Evolutionary conservation across 2,113 vertebrate genomes (phyloP), one percentile per base, ranked within the genome.

Genomic region (Epinephelus fuscoguttatus): DNA sequence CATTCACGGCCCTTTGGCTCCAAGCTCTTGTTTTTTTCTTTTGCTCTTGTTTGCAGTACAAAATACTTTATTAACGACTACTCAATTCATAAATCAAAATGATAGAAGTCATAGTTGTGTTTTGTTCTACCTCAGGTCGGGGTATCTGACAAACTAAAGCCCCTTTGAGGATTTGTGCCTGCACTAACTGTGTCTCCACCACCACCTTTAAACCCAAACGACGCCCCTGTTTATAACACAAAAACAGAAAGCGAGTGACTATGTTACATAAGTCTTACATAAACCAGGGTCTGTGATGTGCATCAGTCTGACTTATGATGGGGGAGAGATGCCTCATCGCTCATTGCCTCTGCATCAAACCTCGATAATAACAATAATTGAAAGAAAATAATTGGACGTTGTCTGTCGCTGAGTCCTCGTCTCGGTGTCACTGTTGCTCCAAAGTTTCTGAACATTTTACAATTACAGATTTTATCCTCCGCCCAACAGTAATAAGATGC

Each of bases 221-320:
- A 37, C 4, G 33, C 33, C 33, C 33, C 1, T 4, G n/a, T 45
- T 60, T 69, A 57, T 56, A 59, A 59, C 55, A 18, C 42, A 59
- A 63, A 71, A 63, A 52, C 25, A 21, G 49, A 79, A 53, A 50
- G 59, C 30, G 53, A 59, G 33, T 19, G 75, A n/a, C 40, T 37
- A 0, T 37, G 70, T 90, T 90, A 79, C 56, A 55, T 82, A 87
- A 91, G 79, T 10, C 63, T 89, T 81, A 81, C 59, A 63, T 84
- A 87, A 90, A 83, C 67, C 66, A 19, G 25, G 25, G 79, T 80
- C 90, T 90, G 88, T 30, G 3, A 66, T 81, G 72, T 67, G 78
- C 68, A 90, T 89, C 73, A 79, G 70, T 68, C 37, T 57, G 75
- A 88, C 80, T 87, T 56, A 85, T 6, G 25, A 57, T 57, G 55